Conservation (phyloP, 1,140 invertebrate species). For the Tenebrio molitor region DNA sequence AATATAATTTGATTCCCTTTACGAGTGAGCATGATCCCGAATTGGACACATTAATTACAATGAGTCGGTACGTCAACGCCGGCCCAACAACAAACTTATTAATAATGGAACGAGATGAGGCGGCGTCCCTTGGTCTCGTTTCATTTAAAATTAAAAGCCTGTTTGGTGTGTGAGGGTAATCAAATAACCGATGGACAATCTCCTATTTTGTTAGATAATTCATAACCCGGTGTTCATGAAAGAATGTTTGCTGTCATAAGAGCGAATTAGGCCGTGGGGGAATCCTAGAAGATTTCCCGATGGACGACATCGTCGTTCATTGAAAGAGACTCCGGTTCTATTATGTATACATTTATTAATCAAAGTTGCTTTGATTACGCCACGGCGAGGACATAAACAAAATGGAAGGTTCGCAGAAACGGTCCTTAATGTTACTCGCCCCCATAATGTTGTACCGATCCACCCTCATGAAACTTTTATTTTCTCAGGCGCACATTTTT, state of each 20-base stretch:
- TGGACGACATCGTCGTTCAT: slow-evolving; percentile 16
- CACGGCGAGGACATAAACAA: slow-evolving; percentile 16
- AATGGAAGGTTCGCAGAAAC: background rate
- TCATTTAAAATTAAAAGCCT: slow-evolving; percentile 37
- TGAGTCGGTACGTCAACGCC: slow-evolving; percentile 17
- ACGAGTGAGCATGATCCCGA: slow-evolving; percentile 4
- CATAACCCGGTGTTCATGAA: slow-evolving; percentile 29
- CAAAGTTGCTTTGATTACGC: slow-evolving; percentile 35
- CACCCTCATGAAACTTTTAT: slow-evolving; percentile 1
- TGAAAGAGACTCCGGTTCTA: slow-evolving; percentile 31
- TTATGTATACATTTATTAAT: slow-evolving; percentile 40
- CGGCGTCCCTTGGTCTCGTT: slow-evolving; percentile 29
- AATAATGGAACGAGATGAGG: slow-evolving; percentile 21
- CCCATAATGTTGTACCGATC: slow-evolving; percentile 1
- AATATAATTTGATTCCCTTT: slow-evolving; percentile 23
- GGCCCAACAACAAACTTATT: slow-evolving; percentile 28
- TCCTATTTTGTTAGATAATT: slow-evolving; percentile 34
- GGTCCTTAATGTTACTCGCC: slow-evolving; percentile 1
- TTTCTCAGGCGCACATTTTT: background rate
- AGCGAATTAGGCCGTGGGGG: slow-evolving; percentile 35
- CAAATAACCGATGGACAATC: slow-evolving; percentile 38
- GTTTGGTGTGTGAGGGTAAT: slow-evolving; percentile 35
- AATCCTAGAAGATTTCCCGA: slow-evolving; percentile 27
- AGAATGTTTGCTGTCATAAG: slow-evolving; percentile 38
- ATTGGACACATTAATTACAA: slow-evolving; percentile 33